Conservation (phyloP, 2,888 invertebrate genomes). For the Drosophila anomalata region DNA sequence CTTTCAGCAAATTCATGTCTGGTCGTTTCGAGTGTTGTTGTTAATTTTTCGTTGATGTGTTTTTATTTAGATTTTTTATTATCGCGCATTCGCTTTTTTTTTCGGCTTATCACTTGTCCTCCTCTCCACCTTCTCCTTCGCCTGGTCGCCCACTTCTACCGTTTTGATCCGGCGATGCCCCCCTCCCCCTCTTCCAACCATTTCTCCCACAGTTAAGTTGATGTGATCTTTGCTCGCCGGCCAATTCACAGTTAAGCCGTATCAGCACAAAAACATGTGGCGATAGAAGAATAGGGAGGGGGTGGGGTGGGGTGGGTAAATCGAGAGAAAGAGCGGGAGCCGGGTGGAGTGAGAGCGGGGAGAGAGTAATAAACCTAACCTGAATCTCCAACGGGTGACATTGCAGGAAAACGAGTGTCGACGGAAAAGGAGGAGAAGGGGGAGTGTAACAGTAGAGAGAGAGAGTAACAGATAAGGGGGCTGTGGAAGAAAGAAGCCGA, state of each 20-base stretch:
- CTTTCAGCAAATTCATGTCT: conserved; percentile 22
- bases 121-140: conserved; percentile 1
- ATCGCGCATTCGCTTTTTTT: conserved; percentile 44
- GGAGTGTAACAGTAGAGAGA: conserved; percentile 13
- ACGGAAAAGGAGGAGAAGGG: background rate
- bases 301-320: conserved; percentile 4
- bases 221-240: conserved; percentile 38
- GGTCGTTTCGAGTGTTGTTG: conserved; percentile 60
- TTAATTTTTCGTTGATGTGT: conserved; percentile 61
- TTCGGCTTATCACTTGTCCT: conserved; percentile 58
- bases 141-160: background rate
- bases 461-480: conserved; percentile 33
- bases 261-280: conserved; percentile 1
- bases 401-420: conserved; percentile 44
- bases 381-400: conserved; percentile 63
- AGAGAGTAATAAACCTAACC: conserved; percentile 64
- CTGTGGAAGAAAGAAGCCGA: conserved; percentile 59
- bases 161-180: background rate
- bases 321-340: conserved; percentile 3
- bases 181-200: background rate
- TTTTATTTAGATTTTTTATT: conserved; percentile 67
- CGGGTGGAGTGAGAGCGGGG: conserved; percentile 10
- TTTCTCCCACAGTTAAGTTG: conserved; percentile 29
- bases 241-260: conserved; percentile 68
- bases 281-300: conserved; percentile 1